Conservation (phyloP, 2,888 invertebrate species). For the Plebejus argus region DNA sequence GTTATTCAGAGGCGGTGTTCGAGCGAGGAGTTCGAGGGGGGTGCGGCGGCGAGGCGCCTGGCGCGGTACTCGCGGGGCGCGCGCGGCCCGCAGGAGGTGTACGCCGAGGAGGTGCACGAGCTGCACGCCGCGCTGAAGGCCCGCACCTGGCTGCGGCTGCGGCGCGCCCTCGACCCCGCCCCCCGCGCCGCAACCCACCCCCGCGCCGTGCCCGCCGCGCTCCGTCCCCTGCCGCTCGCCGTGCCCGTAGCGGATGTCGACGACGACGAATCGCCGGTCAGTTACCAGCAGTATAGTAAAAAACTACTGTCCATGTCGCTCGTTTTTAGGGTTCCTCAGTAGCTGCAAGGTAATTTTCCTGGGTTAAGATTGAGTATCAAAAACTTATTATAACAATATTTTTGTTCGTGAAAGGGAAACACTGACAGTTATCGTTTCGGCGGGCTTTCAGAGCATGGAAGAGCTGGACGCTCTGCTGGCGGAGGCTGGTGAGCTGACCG, state of each 20-base stretch:
- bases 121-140: conserved; percentile 50
- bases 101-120: conserved; percentile 54
- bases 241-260: background rate
- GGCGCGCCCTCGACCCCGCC: conserved; percentile 23
- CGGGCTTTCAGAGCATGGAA: background rate
- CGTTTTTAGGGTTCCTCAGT: too few species aligned
- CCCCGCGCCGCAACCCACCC: conserved; percentile 14
- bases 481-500: conserved; percentile 44
- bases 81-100: conserved; percentile 48
- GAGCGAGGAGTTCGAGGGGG: conserved; percentile 28
- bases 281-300: background rate
- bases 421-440: too few species aligned
- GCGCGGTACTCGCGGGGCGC: conserved; percentile 51
- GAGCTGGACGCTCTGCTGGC: conserved; percentile 42
- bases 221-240: conserved; percentile 25
- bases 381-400: too few species aligned
- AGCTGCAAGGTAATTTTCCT: too few species aligned
- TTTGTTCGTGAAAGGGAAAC: too few species aligned
- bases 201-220: conserved; percentile 32
- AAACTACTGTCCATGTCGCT: too few species aligned
- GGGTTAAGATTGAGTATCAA: too few species aligned
- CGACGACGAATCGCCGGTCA: background rate
- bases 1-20: conserved; percentile 34
- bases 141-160: conserved; percentile 52
- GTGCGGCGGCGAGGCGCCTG: conserved; percentile 49